Evolutionary conservation across 2,113 vertebrate genomes (phyloP).

Genomic region (Lynx canadensis): DNA sequence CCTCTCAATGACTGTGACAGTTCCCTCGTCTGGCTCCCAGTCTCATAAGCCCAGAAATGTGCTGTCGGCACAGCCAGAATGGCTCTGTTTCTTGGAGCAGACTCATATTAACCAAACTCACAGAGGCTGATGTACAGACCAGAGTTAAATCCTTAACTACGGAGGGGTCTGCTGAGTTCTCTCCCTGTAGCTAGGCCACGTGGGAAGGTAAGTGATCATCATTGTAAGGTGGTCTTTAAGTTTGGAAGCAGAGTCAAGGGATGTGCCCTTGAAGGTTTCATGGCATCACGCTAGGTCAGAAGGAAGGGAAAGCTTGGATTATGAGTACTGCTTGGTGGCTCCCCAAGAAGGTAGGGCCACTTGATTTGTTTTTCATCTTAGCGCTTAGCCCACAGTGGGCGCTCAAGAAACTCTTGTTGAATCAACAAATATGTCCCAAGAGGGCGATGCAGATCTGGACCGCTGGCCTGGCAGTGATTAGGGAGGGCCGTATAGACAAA

Average conservation of each 20-base stretch:
- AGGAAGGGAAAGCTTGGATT: background rate
- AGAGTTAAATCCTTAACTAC: background rate
- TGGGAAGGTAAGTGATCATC: background rate
- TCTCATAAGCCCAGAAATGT: background rate
- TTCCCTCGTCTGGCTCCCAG: background rate
- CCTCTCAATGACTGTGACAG: background rate
- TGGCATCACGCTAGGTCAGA: background rate
- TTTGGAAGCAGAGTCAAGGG: background rate
- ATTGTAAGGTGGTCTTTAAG: background rate
- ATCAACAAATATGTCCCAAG: background rate
- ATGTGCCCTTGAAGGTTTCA: background rate
- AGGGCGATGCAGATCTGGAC: background rate
- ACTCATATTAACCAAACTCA: background rate
- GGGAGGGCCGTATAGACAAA: background rate
- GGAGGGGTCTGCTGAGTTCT: background rate
- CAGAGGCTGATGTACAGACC: background rate
- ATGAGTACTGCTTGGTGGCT: no score
- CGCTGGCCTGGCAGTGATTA: background rate
- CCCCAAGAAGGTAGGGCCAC: background rate
- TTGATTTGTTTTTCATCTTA: background rate
- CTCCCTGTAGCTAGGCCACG: background rate
- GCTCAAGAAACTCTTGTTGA: background rate
- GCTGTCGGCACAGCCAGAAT: background rate
- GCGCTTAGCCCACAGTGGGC: background rate
- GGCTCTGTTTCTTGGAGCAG: background rate